A percentile compares a stretch with the other conserved stretches of the same genome.
These are phyloP conservation scores for Myiopsitta monachus DNA, from an alignment of 2,113 vertebrate genomes.

Conservation along the genomic window DNA sequence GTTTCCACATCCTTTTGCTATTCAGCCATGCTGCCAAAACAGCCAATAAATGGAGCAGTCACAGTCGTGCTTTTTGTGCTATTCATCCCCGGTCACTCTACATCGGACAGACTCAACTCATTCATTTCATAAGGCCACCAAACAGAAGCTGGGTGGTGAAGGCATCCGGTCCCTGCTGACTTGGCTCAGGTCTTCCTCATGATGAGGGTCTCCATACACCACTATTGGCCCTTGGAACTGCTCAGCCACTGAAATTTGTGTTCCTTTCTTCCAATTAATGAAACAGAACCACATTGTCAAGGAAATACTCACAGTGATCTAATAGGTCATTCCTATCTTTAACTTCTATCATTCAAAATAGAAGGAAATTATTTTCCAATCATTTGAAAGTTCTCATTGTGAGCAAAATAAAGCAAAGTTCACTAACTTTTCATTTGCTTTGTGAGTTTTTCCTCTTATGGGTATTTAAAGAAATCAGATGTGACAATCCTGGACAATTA, in stretches of 20 bases:
- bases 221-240: background rate
- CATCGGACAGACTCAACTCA: background rate
- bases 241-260: background rate
- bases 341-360: slow-evolving; percentile 42
- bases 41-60: slow-evolving; percentile 40
- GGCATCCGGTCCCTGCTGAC: slow-evolving; percentile 17
- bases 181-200: background rate
- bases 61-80: slow-evolving; percentile 1
- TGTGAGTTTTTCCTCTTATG: slow-evolving; percentile 16
- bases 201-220: background rate
- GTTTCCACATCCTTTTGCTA: slow-evolving; percentile 54
- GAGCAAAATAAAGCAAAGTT: slow-evolving; percentile 57
- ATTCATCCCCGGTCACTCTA: background rate
- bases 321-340: slow-evolving; percentile 73
- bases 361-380: slow-evolving; percentile 41
- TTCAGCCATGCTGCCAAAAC: slow-evolving; percentile 37
- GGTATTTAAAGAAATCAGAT: slow-evolving; percentile 53
- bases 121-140: slow-evolving; percentile 36
- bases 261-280: background rate
- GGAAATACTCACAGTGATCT: slow-evolving; percentile 44
- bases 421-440: slow-evolving; percentile 24
- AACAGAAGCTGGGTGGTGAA: background rate
- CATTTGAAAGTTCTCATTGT: slow-evolving; percentile 43
- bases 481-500: slow-evolving; percentile 38
- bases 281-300: background rate